Evolutionary conservation across 1,140 invertebrate species (phyloP).

Genomic region (Prorops nasuta): DNA sequence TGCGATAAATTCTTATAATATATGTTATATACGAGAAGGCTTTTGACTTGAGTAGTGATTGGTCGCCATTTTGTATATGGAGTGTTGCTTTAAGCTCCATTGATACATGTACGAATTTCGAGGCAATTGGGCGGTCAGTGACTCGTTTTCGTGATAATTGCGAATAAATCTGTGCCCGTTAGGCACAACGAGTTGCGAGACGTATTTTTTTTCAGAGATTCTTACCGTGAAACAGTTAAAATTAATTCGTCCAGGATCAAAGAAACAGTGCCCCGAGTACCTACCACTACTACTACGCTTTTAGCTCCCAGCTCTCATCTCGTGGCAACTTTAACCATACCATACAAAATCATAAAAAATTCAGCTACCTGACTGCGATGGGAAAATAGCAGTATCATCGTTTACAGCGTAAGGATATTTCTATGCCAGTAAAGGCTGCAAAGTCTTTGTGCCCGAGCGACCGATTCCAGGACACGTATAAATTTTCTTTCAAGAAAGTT

Average conservation of each 20-base stretch:
- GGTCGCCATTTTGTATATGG: constrained; percentile 17
- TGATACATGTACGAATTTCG: constrained; percentile 17
- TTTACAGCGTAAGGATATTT: too few relatives aligned
- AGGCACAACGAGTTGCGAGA: constrained; percentile 6
- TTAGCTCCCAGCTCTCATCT: not conserved
- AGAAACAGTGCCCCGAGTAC: constrained; percentile 16
- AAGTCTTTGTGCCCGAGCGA: too few relatives aligned
- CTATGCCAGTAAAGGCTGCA: too few relatives aligned
- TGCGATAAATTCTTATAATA: not conserved
- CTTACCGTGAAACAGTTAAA: constrained; percentile 11
- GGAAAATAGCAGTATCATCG: too few relatives aligned
- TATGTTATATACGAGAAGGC: not conserved
- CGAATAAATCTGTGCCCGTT: constrained; percentile 7
- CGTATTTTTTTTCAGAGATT: not conserved
- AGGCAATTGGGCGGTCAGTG: constrained; percentile 14
- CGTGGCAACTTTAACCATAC: too few relatives aligned
- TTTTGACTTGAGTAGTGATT: constrained; percentile 7
- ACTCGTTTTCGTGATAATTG: constrained; percentile 16
- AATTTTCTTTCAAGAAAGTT: too few relatives aligned
- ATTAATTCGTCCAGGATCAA: constrained; percentile 2
- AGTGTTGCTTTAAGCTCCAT: constrained; percentile 15
- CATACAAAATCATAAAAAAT: too few relatives aligned
- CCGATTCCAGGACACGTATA: too few relatives aligned
- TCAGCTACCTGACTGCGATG: too few relatives aligned
- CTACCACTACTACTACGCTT: constrained; percentile 3